Conservation (phyloP, 2,888 invertebrate genomes). For the Conchocele bisecta region DNA sequence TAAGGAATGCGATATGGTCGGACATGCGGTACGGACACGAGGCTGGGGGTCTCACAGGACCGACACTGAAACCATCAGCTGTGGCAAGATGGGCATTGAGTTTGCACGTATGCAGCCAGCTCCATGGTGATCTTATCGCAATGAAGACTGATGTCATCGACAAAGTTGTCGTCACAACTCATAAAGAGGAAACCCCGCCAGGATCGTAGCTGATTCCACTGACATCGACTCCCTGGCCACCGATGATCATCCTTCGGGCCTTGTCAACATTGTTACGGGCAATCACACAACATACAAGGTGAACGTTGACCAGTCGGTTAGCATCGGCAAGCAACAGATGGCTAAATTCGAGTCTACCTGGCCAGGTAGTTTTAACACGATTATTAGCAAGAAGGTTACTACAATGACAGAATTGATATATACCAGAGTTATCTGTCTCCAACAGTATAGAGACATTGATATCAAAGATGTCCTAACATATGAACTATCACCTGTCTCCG, state of each 20-base stretch:
- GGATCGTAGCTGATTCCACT: slow-evolving; percentile 26
- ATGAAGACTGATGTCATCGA: neutral
- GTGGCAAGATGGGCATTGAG: slow-evolving; percentile 49
- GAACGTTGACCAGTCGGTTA: slow-evolving; percentile 20
- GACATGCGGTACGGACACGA: slow-evolving; percentile 68
- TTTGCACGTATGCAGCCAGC: too few species aligned
- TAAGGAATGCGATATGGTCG: slow-evolving; percentile 61
- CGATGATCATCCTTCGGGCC: neutral
- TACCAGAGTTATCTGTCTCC: slow-evolving; percentile 18
- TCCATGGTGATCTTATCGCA: too few species aligned
- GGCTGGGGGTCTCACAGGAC: slow-evolving; percentile 2
- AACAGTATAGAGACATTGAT: slow-evolving; percentile 14
- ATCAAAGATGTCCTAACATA: slow-evolving; percentile 1
- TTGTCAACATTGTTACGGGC: slow-evolving; percentile 1
- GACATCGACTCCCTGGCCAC: neutral
- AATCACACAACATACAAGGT: neutral
- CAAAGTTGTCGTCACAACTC: neutral
- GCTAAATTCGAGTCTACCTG: slow-evolving; percentile 8
- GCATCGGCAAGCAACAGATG: slow-evolving; percentile 15
- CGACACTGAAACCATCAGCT: slow-evolving; percentile 39
- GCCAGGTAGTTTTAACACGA: slow-evolving; percentile 5
- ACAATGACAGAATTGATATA: too few species aligned
- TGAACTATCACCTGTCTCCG: slow-evolving; percentile 26
- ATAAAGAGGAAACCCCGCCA: slow-evolving; percentile 49
- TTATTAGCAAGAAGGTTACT: neutral